Evolutionary conservation across 2,888 invertebrate genomes (phyloP).

Genomic region (Tipula helvola): DNA sequence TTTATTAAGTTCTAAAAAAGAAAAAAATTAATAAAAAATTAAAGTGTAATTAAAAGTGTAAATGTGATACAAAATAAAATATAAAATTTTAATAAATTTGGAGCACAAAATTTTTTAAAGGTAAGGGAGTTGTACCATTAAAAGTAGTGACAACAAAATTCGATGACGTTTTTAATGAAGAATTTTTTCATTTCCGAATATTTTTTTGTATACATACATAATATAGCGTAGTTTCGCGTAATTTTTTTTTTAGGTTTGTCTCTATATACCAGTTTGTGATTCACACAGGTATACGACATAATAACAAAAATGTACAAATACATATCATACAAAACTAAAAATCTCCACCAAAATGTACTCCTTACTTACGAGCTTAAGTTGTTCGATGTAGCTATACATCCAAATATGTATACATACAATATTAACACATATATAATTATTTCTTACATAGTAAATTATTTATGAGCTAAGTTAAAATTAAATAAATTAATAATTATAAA

Average conservation of each 20-base stretch:
- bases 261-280: not conserved
- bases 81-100: not conserved
- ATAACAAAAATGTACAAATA: not conserved
- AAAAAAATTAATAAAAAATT: not conserved
- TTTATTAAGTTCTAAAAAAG: not conserved
- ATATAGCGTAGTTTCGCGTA: not conserved
- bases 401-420: not conserved
- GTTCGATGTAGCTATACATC: too few species aligned
- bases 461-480: not conserved
- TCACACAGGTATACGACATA: not conserved
- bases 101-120: not conserved
- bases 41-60: not conserved
- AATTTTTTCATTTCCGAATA: not conserved
- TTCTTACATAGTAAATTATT: not conserved
- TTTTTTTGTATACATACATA: not conserved
- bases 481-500: conserved; percentile 4
- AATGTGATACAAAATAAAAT: not conserved
- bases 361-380: too few species aligned
- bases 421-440: not conserved
- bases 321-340: not conserved
- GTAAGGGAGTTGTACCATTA: not conserved
- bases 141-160: not conserved
- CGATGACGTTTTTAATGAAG: not conserved
- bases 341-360: not conserved
- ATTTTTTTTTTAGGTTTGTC: not conserved